Evolutionary conservation across 92 coral and sea anemone species (phyloP).

Genomic region (Parazoanthus swiftii): DNA sequence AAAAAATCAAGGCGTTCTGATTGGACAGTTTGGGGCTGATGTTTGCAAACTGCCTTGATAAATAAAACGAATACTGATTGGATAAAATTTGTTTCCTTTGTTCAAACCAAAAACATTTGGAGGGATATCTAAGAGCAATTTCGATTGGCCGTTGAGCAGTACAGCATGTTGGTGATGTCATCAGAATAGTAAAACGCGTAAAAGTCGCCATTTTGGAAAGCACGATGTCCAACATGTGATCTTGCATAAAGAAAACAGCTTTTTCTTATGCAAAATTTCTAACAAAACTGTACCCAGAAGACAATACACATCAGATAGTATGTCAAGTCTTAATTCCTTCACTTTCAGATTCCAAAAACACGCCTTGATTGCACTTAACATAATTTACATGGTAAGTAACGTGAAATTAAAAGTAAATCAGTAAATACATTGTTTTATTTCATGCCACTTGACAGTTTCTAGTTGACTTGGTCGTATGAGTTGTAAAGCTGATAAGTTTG

Average conservation of each 20-base stretch:
- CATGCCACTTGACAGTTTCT: too few species aligned
- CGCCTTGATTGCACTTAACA: slow-evolving; percentile 83
- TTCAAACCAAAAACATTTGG: not conserved
- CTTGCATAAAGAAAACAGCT: slow-evolving; percentile 23
- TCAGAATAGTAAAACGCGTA: slow-evolving; percentile 14
- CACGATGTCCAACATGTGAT: slow-evolving; percentile 24
- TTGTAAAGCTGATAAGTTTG: too few species aligned
- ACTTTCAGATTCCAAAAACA: slow-evolving; percentile 75
- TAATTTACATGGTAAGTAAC: slow-evolving; percentile 84
- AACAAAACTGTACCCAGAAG: not conserved
- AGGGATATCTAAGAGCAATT: slow-evolving; percentile 22
- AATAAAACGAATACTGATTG: slow-evolving; percentile 51
- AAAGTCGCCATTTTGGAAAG: slow-evolving; percentile 58
- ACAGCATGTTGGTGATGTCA: slow-evolving; percentile 48
- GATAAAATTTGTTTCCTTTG: not conserved
- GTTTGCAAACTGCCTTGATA: slow-evolving; percentile 16
- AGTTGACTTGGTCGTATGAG: too few species aligned
- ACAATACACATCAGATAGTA: not conserved
- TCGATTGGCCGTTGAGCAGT: slow-evolving; percentile 54
- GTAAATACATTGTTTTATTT: too few species aligned
- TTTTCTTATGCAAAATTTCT: not conserved
- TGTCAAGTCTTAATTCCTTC: slow-evolving; percentile 54
- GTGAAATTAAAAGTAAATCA: too few species aligned
- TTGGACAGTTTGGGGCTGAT: slow-evolving; percentile 43
- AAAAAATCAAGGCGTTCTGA: slow-evolving; percentile 9